These are phyloP conservation scores for Meandrina meandrites DNA, from an alignment of 92 coral and sea anemone species.

Conservation along the genomic window DNA sequence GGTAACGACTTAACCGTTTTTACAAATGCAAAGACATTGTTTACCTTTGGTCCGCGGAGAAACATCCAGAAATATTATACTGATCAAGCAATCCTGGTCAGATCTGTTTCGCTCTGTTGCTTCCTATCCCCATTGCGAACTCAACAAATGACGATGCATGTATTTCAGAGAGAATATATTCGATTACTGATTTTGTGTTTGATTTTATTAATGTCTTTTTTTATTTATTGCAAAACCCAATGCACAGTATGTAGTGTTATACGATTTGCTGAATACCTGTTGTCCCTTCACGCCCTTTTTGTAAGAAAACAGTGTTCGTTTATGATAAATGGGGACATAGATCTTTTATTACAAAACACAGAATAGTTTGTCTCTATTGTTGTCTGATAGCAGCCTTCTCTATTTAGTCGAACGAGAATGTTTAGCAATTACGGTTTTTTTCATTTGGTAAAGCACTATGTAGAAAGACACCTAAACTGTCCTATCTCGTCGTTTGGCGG, in stretches of 20 bases:
- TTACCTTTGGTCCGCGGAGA: slow-evolving; percentile 18
- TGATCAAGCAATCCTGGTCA: neutral
- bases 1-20: slow-evolving; percentile 7
- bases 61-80: neutral
- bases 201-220: neutral
- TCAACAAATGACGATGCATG: neutral
- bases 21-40: neutral
- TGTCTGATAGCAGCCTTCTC: slow-evolving; percentile 35
- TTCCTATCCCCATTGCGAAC: neutral
- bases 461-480: slow-evolving; percentile 24
- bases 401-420: slow-evolving; percentile 37
- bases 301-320: neutral
- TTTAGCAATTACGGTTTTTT: slow-evolving; percentile 54
- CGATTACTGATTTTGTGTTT: neutral
- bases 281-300: slow-evolving; percentile 16
- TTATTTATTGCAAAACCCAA: neutral
- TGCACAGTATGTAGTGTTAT: neutral
- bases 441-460: slow-evolving; percentile 33
- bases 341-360: slow-evolving; percentile 26
- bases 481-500: slow-evolving; percentile 24
- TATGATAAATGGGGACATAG: slow-evolving; percentile 10
- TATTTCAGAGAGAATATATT: neutral
- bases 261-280: slow-evolving; percentile 23
- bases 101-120: neutral
- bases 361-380: slow-evolving; percentile 39